Conservation (phyloP, 2,113 vertebrate species). For the Parotia lawesii region DNA sequence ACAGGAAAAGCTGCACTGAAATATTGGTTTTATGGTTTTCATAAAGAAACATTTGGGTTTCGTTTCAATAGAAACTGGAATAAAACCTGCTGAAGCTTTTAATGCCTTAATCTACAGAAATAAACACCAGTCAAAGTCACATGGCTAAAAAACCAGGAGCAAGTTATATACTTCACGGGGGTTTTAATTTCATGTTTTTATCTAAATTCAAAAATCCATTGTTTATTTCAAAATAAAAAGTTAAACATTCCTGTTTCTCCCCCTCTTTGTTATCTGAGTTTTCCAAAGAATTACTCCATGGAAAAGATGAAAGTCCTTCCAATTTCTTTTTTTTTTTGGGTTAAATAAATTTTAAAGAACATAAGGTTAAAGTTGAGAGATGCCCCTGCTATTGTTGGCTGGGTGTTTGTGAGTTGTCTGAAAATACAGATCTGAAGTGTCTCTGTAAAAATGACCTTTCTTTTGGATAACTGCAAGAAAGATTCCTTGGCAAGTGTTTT, state of each 20-base stretch:
- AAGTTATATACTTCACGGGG: neutral
- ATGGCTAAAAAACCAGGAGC: neutral
- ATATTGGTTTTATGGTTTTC: neutral
- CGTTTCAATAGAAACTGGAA: neutral
- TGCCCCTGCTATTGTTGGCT: slow-evolving; percentile 60
- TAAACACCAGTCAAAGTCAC: neutral
- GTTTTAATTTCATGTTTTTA: neutral
- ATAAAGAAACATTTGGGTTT: neutral
- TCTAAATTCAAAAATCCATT: neutral
- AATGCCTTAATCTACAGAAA: neutral
- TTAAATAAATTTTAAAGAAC: slow-evolving; percentile 38
- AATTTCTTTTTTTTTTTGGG: neutral
- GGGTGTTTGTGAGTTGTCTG: neutral
- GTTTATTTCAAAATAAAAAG: neutral
- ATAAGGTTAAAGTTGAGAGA: slow-evolving; percentile 68
- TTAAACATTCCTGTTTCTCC: neutral
- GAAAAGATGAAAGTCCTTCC: slow-evolving; percentile 41
- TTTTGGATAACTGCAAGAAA: neutral
- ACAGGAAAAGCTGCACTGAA: neutral
- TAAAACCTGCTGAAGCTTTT: neutral
- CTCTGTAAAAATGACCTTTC: neutral
- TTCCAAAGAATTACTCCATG: slow-evolving; percentile 31
- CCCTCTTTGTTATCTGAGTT: neutral
- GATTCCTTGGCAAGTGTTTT: neutral
- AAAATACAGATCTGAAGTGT: neutral